phyloP scores from a whole-genome alignment of 2,888 invertebrate species.

The Mechanitis mazaeus region DNA sequence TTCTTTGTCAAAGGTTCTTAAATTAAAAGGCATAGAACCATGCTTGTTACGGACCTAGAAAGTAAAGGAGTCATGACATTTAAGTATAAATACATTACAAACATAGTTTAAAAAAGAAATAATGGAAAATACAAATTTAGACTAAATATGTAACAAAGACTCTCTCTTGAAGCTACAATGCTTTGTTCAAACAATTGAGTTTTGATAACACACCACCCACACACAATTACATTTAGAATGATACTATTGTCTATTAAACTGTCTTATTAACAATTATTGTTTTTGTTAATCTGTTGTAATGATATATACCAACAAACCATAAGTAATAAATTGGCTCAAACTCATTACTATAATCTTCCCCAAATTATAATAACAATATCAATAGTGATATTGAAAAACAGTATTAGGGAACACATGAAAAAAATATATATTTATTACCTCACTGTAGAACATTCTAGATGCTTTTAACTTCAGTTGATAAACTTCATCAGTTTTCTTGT shows the following conservation, averaged over 20 bases:
- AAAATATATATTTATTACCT: conserved; percentile 62
- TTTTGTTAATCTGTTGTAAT: conserved; percentile 37
- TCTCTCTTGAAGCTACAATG: no score
- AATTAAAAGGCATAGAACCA: conserved; percentile 97
- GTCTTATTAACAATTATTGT: neutral
- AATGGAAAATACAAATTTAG: conserved; percentile 5
- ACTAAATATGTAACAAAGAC: neutral
- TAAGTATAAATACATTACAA: neutral
- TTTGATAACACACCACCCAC: no score
- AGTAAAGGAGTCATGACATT: neutral
- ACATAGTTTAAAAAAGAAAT: conserved; percentile 9
- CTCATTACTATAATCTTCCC: conserved; percentile 44
- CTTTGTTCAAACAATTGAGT: no score
- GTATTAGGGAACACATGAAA: conserved; percentile 17
- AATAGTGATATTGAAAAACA: conserved; percentile 15
- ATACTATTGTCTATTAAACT: no score
- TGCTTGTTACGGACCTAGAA: conserved; percentile 88
- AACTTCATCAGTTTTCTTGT: conserved; percentile 97
- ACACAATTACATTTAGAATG: no score
- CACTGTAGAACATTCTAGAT: conserved; percentile 92
- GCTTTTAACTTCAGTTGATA: conserved; percentile 98
- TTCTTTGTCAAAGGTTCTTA: conserved; percentile 96
- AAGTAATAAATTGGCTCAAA: conserved; percentile 43
- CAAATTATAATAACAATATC: conserved; percentile 31
- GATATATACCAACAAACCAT: conserved; percentile 43